Base-by-base conservation (phyloP, 2,888 invertebrate species). In the Drosophila pseudotalamancana region DNA sequence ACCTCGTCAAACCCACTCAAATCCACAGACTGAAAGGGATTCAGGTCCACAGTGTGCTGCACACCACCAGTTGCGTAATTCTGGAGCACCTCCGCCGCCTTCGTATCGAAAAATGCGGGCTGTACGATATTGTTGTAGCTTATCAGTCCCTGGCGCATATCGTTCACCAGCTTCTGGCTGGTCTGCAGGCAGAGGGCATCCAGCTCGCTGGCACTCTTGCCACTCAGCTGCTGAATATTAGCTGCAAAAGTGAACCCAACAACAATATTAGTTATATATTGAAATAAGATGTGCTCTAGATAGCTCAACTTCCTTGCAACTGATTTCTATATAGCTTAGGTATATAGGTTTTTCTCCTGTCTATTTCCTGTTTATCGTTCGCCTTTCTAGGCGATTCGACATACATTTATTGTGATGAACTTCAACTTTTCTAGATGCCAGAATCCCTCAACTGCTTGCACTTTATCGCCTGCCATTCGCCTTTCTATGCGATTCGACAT, bases 71-170 rank as follows among this genome's bases (percentile, higher is more conserved):
- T 19, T 11, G 81, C 59, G 46, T 75, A 69, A 1, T 48, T 72
- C 34, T 90, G 85, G 25, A 91, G 65, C 4, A 78, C 60, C 8
- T 88, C 76, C 0, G 88, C 88, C 0, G 91, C 89, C 43, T 89
- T 89, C 21, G 82, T 73, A 51, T 91, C 91, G 53, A 91, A 91
- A 64, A 88, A 91, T 35, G 89, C 87, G 0, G 91, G 89, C 54
- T 90, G 86, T 0, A 79, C 73, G 12, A 91, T 87, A 19, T 87
- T 77, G 11, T 43, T 76, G 12, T 91, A 90, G 27, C 49, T 77
- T 0, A 89, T 34, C 5, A 75, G 62, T 4, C 91, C 91, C 34
- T 79, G 85, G 4, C 84, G 83, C 88, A 91, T 87, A 55, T 91
- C 90, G 1, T 75, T 60, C 2, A 91, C 77, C 57, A 91, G 77